A percentile compares a stretch with the other conserved stretches of the same genome.
Evolutionary conservation across 2,888 invertebrate genomes (phyloP).

Genomic region (Cotesia congregata): DNA sequence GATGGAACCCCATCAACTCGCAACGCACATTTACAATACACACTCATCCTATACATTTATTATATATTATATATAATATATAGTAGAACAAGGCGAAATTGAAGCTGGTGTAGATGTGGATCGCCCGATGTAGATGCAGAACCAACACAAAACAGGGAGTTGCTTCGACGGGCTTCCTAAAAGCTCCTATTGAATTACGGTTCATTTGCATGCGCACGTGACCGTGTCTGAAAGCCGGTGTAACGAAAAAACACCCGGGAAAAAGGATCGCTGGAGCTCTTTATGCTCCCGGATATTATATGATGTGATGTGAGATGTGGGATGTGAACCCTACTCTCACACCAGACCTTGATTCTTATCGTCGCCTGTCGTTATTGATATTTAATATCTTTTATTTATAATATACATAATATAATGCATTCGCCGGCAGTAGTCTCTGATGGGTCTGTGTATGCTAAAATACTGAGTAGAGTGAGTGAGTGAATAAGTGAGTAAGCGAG

Average conservation of each 20-base stretch:
- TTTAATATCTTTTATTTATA: slow-evolving; percentile 10
- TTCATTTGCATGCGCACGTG: slow-evolving; percentile 41
- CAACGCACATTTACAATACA: background rate
- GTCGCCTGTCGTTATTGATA: slow-evolving; percentile 12
- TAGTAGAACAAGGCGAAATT: too few species aligned
- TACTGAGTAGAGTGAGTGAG: background rate
- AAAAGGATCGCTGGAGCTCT: background rate
- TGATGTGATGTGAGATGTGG: too few species aligned
- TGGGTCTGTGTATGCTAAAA: background rate
- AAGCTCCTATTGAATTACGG: slow-evolving; percentile 50
- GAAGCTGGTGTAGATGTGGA: background rate
- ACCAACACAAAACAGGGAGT: background rate
- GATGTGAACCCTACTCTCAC: background rate
- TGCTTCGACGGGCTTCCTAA: slow-evolving; percentile 39
- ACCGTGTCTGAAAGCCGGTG: slow-evolving; percentile 28
- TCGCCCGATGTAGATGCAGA: background rate
- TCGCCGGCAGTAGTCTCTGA: background rate
- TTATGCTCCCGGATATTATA: background rate
- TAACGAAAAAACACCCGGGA: slow-evolving; percentile 22
- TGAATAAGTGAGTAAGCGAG: background rate
- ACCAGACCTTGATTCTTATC: background rate
- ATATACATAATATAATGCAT: background rate
- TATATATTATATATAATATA: too few species aligned
- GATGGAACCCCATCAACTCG: background rate
- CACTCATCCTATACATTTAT: background rate